A percentile compares a stretch with the other conserved stretches of the same genome.
Evolutionary conservation across 1,140 invertebrate genomes (phyloP).

Genomic region (Drosophila seguyi): DNA sequence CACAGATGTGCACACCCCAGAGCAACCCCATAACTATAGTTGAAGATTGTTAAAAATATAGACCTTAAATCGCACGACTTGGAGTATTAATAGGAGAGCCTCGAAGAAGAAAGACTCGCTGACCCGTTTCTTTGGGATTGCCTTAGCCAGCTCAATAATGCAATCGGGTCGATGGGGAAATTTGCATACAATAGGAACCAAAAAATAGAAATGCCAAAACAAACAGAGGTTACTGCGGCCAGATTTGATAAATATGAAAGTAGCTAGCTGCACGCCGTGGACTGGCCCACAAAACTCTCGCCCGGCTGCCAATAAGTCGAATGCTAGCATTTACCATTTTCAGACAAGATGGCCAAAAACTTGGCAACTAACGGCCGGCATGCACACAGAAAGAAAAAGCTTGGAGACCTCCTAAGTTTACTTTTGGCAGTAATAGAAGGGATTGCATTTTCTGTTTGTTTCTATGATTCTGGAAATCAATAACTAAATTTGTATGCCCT

Average conservation of each 20-base stretch:
- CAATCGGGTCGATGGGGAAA: constrained; percentile 12
- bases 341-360: constrained; percentile 57
- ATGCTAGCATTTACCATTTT: constrained; percentile 65
- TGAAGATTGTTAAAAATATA: constrained; percentile 35
- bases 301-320: constrained; percentile 65
- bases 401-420: neutral
- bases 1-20: constrained; percentile 2
- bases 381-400: constrained; percentile 3
- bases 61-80: constrained; percentile 4
- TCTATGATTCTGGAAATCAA: neutral
- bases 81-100: constrained; percentile 22
- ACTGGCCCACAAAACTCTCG: constrained; percentile 39
- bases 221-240: constrained; percentile 18
- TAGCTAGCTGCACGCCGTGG: constrained; percentile 26
- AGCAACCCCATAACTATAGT: constrained; percentile 28
- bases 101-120: neutral
- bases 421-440: neutral
- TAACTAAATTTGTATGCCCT: neutral
- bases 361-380: constrained; percentile 50
- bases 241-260: constrained; percentile 69
- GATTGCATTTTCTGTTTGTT: neutral
- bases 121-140: constrained; percentile 2
- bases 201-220: constrained; percentile 20
- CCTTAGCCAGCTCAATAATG: constrained; percentile 6
- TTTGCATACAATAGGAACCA: constrained; percentile 50